A percentile compares a stretch with the other conserved stretches of the same genome.
Evolutionary conservation across 2,888 invertebrate species (phyloP).

Genomic region (Morpho deidamia): DNA sequence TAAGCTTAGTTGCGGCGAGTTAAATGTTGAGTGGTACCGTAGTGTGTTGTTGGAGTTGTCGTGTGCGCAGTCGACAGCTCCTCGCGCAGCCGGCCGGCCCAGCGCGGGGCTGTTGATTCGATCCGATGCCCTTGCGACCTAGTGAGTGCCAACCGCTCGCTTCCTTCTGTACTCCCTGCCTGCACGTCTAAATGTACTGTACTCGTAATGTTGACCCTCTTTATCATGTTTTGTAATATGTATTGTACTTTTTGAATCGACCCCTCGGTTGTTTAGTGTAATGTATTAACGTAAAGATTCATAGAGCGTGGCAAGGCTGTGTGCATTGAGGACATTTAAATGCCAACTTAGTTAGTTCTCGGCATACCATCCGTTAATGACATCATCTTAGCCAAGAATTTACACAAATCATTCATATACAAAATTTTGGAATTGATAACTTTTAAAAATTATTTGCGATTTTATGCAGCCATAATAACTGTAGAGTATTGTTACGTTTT

Average conservation of each 20-base stretch:
- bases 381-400: constrained; percentile 62
- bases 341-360: constrained; percentile 73
- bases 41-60: constrained; percentile 72
- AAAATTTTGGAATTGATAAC: constrained; percentile 49
- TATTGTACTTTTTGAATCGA: constrained; percentile 70
- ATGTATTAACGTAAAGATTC: constrained; percentile 69
- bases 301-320: constrained; percentile 86
- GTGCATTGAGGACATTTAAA: constrained; percentile 81
- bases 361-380: constrained; percentile 66
- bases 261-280: constrained; percentile 75
- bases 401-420: constrained; percentile 65
- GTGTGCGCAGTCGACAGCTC: constrained; percentile 58
- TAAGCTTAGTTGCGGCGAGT: constrained; percentile 72
- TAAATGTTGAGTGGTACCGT: constrained; percentile 75
- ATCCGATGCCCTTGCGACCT: constrained; percentile 31
- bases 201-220: constrained; percentile 70
- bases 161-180: constrained; percentile 51
- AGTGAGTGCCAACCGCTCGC: constrained; percentile 48
- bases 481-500: constrained; percentile 59
- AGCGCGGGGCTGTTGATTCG: constrained; percentile 33
- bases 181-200: constrained; percentile 71
- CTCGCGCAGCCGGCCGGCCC: constrained; percentile 35
- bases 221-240: constrained; percentile 69
- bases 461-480: constrained; percentile 40
- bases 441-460: constrained; percentile 53